Evolutionary conservation across 2,888 invertebrate genomes (phyloP).

Genomic region (Diaprepes abbreviatus): DNA sequence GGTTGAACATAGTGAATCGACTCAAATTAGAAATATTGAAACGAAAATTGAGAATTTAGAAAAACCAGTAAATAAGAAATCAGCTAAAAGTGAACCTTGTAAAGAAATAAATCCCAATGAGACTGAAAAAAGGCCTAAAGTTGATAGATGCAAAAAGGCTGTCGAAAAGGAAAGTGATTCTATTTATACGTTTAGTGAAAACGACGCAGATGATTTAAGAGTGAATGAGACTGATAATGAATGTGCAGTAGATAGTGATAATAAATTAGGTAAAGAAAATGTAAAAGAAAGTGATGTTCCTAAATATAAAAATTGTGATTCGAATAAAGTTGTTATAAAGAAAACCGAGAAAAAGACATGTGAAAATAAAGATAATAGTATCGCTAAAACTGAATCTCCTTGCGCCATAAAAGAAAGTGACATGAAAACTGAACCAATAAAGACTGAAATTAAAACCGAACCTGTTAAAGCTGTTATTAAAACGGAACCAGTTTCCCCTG

Average conservation of each 20-base stretch:
- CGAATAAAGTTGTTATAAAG: background rate
- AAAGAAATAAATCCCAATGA: constrained; percentile 7
- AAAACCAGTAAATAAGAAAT: background rate
- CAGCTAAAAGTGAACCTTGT: constrained; percentile 6
- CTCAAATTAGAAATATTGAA: constrained; percentile 35
- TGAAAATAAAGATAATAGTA: constrained; percentile 3
- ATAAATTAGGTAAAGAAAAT: constrained; percentile 29
- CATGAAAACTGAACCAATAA: background rate
- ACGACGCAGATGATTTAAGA: background rate
- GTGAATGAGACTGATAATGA: constrained; percentile 8
- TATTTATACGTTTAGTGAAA: background rate
- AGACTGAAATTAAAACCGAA: constrained; percentile 21
- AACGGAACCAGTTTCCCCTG: constrained; percentile 20
- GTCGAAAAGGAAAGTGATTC: background rate
- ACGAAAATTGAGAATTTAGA: background rate
- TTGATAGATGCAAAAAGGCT: constrained; percentile 22
- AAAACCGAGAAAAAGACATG: background rate
- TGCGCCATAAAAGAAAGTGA: background rate
- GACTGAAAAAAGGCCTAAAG: constrained; percentile 27
- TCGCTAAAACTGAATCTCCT: constrained; percentile 1
- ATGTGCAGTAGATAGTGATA: background rate
- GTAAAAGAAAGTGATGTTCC: constrained; percentile 25
- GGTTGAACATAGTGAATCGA: background rate
- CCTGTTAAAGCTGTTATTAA: constrained; percentile 4
- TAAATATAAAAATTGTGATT: background rate